These are phyloP conservation scores for Itoplectis maculator DNA, from an alignment of 2,888 invertebrate genomes.

Conservation along the genomic window DNA sequence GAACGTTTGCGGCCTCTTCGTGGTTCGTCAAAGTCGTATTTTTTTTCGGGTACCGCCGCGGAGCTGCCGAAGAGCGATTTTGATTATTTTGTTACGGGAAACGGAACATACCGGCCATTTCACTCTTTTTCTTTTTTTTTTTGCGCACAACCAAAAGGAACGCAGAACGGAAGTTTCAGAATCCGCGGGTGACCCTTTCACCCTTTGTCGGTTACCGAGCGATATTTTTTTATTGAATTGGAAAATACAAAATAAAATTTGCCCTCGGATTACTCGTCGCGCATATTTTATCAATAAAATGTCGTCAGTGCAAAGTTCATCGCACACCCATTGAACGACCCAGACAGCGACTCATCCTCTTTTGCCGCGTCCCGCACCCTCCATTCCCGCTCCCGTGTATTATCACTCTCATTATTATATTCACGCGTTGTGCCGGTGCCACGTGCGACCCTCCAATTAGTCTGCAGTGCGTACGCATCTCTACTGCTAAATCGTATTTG, in stretches of 20 bases:
- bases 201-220: background rate
- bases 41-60: conserved; percentile 33
- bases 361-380: conserved; percentile 16
- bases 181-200: background rate
- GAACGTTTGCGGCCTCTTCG: conserved; percentile 58
- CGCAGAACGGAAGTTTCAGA: background rate
- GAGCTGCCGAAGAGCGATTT: conserved; percentile 44
- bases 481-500: background rate
- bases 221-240: conserved; percentile 1
- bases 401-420: conserved; percentile 60
- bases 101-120: conserved; percentile 37
- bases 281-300: conserved; percentile 51
- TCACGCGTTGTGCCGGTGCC: conserved; percentile 18
- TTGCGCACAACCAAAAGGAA: background rate
- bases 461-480: conserved; percentile 9
- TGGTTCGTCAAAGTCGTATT: conserved; percentile 56
- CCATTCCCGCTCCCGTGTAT: conserved; percentile 25
- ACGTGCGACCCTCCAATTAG: conserved; percentile 39
- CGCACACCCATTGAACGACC: conserved; percentile 53
- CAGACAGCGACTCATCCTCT: conserved; percentile 33
- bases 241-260: conserved; percentile 22
- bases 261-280: conserved; percentile 28
- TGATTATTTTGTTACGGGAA: conserved; percentile 57
- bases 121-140: conserved; percentile 33
- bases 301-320: conserved; percentile 59